Evolutionary conservation across 1,140 invertebrate species (phyloP).

Genomic region (Carcinoscorpius rotundicauda): DNA sequence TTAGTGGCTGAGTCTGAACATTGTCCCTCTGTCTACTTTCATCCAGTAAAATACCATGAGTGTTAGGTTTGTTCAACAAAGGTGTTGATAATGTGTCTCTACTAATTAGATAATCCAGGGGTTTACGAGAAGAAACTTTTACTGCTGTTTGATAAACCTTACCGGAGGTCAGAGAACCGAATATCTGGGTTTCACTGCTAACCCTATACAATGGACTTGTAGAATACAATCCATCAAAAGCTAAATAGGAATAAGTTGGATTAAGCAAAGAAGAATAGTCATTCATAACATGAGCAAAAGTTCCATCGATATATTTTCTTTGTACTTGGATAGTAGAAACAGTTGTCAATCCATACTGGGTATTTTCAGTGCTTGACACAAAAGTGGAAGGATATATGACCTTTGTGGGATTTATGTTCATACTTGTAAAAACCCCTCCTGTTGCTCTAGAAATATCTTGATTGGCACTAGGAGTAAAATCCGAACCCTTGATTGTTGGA

Average conservation of each 20-base stretch:
- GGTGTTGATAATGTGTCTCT: not conserved
- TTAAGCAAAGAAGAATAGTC: constrained; percentile 24
- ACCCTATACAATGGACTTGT: constrained; percentile 6
- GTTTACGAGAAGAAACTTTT: constrained; percentile 12
- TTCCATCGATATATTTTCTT: constrained; percentile 32
- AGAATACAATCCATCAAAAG: constrained; percentile 15
- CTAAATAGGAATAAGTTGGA: constrained; percentile 23
- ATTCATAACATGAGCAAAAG: constrained; percentile 30
- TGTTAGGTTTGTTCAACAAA: not conserved
- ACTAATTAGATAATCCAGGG: not conserved
- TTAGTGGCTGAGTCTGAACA: not conserved
- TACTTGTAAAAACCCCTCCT: too few species aligned
- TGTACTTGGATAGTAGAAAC: constrained; percentile 29
- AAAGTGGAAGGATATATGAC: too few species aligned
- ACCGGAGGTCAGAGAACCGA: constrained; percentile 18
- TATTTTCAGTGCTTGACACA: not conserved
- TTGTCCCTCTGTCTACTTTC: constrained; percentile 7
- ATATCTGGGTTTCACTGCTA: constrained; percentile 4
- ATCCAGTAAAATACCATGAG: not conserved
- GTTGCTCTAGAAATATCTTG: too few species aligned
- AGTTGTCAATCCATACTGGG: constrained; percentile 26
- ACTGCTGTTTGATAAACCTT: constrained; percentile 18
- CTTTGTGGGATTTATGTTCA: too few species aligned
- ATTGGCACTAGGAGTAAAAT: too few species aligned
- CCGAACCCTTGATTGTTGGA: too few species aligned